phyloP scores from a whole-genome alignment of 1,140 invertebrate species.

The Aplysia californica region DNA sequence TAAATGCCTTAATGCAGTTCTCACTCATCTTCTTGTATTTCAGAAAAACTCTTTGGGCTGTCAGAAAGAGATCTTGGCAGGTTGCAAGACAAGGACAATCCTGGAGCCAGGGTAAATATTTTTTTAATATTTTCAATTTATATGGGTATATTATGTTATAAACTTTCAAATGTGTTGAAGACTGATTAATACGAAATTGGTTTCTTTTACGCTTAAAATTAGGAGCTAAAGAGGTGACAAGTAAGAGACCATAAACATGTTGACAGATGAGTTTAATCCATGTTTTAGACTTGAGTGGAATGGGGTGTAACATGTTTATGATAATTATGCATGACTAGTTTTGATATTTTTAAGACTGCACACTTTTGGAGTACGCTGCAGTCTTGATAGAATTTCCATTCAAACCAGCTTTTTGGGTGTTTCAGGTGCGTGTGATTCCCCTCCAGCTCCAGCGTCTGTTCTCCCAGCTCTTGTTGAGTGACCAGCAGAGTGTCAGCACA shows the following conservation, averaged over 20 bases:
- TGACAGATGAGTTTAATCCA: not conserved
- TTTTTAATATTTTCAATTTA: not conserved
- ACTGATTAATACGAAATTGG: not conserved
- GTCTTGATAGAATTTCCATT: not conserved
- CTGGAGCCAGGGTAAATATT: conserved; percentile 42
- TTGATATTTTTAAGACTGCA: not conserved
- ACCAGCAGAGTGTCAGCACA: conserved; percentile 60
- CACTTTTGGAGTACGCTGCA: not conserved
- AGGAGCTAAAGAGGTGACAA: not conserved
- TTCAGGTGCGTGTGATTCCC: conserved; percentile 61
- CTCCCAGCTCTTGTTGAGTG: conserved; percentile 53
- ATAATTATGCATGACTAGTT: no score
- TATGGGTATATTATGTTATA: no score
- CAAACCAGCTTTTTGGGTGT: conserved; percentile 4
- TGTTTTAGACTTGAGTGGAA: no score
- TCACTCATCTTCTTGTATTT: conserved; percentile 23
- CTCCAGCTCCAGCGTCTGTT: conserved; percentile 63
- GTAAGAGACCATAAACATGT: not conserved
- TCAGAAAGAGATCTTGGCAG: conserved; percentile 52
- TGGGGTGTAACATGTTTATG: no score
- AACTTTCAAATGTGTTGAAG: not conserved
- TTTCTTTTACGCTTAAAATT: not conserved
- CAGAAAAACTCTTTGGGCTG: conserved; percentile 57
- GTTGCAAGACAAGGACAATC: conserved; percentile 42
- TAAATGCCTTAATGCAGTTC: not conserved